Percentiles rank a stretch among this genome's conserved stretches.
Conservation (phyloP, 1,140 invertebrate genomes). For the Phthorimaea operculella region DNA sequence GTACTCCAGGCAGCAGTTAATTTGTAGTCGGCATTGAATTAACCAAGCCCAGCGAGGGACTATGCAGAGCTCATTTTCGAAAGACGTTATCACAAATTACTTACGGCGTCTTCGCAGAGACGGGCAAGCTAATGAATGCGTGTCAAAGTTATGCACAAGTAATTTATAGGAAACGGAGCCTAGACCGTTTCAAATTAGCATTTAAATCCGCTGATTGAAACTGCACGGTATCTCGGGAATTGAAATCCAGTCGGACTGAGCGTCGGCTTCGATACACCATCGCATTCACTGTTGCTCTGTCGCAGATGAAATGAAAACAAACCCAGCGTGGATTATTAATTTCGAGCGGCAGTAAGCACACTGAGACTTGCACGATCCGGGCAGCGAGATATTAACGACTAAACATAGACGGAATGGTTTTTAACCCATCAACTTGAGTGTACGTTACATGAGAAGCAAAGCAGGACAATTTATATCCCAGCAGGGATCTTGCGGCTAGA, state of each 20-base stretch:
- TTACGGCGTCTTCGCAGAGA: slow-evolving; percentile 20
- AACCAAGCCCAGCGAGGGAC: slow-evolving; percentile 23
- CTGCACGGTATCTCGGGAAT: not conserved
- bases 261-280: not conserved
- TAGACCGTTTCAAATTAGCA: slow-evolving; percentile 1
- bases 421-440: slow-evolving; percentile 24
- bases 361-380: slow-evolving; percentile 24
- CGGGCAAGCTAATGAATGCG: slow-evolving; percentile 12
- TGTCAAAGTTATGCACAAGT: slow-evolving; percentile 3
- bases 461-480: slow-evolving; percentile 33
- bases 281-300: slow-evolving; percentile 10
- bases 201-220: slow-evolving; percentile 1
- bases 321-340: slow-evolving; percentile 23
- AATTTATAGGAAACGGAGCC: not conserved
- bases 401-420: slow-evolving; percentile 11
- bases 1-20: slow-evolving; percentile 21
- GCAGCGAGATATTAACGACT: slow-evolving; percentile 19
- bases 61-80: slow-evolving; percentile 28
- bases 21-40: slow-evolving; percentile 47
- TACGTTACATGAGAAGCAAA: slow-evolving; percentile 14
- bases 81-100: slow-evolving; percentile 24
- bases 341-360: slow-evolving; percentile 17
- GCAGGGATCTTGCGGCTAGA: slow-evolving; percentile 23
- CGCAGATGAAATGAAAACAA: slow-evolving; percentile 31
- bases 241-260: not conserved